Base-by-base conservation (phyloP, 2,888 invertebrate genomes). In the Sclerodermus sp. region DNA sequence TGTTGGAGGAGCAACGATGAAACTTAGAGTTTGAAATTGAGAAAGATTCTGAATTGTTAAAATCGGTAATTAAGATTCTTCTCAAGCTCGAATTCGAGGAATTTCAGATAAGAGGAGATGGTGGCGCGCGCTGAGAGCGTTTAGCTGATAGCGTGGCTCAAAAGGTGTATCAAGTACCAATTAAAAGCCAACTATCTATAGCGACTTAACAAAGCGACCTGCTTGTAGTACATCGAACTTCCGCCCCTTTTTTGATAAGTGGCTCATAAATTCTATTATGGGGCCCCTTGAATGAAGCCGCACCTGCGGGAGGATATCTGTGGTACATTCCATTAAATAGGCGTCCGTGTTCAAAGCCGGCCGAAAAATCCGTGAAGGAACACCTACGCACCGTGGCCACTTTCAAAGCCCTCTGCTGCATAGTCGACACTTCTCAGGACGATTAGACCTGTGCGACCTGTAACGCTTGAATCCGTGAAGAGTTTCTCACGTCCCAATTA, bases 401-500 rank as follows among this genome's bases (percentile, higher is more conserved):
- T 17, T 46, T 40, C 3, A 34, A 13, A 12, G 12, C 4, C 55
- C 45, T n/a, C n/a, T n/a, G n/a, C n/a, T 30, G 38, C 30, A 39
- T 44, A 39, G 16, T 42, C 36, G 23, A 37, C 18, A 5, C 38
- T 42, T 32, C n/a, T n/a, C 49, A 51, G 45, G 40, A 45, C 52
- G 63, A 55, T 57, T 53, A 50, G 47, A 52, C 41, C 46, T 23
- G n/a, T n/a, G 23, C 23, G 23, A 17, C 15, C 38, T 34, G 23
- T 45, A 18, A 29, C 41, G 17, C 45, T 47, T 45, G 37, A 47
- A 45, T 46, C 45, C 18, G 45, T 52, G 34, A 16, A 14, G 45
- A 51, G 46, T 60, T 63, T 62, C 64, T 62, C 57, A 61, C 64
- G 64, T 31, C 57, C 29, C 43, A 51, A 57, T 64, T 50, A 34